phyloP scores from a whole-genome alignment of 2,888 invertebrate genomes.

The Leptura quadrifasciata region DNA sequence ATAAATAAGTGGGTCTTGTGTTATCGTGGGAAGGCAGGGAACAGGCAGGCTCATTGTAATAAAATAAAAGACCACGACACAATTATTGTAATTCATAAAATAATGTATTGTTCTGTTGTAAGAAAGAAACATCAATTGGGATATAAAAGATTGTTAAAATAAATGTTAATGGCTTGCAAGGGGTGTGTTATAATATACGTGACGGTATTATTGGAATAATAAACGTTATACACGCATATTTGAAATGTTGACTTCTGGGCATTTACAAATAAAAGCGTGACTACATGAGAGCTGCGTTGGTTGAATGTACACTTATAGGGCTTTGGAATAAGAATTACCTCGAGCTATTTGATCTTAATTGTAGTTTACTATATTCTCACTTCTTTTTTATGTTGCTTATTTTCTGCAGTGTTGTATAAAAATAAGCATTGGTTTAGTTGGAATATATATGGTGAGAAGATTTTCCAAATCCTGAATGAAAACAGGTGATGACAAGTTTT shows the following conservation, averaged over 20 bases:
- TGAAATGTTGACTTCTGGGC: slow-evolving; percentile 3
- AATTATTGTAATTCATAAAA: slow-evolving; percentile 21
- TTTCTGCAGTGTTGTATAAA: no score
- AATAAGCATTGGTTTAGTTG: no score
- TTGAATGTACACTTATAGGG: not conserved
- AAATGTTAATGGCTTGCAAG: slow-evolving; percentile 1
- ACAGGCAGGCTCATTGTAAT: not conserved
- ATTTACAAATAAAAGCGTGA: not conserved
- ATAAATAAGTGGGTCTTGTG: not conserved
- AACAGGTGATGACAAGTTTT: no score
- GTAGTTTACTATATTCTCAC: not conserved
- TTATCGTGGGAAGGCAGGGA: slow-evolving; percentile 21
- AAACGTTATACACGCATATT: not conserved
- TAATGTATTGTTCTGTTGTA: not conserved
- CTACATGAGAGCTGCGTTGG: not conserved
- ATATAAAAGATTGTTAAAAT: not conserved
- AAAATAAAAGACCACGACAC: slow-evolving; percentile 13
- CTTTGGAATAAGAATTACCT: not conserved
- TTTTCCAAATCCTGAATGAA: no score
- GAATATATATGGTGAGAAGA: no score
- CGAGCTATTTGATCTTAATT: not conserved
- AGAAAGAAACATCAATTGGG: slow-evolving; percentile 7
- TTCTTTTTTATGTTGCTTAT: not conserved
- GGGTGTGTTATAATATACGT: slow-evolving; percentile 1
- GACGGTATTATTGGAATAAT: not conserved